Evolutionary conservation across 1,140 invertebrate genomes (phyloP), one percentile per base, ranked within the genome.

Genomic region (Calephelis nemesis): DNA sequence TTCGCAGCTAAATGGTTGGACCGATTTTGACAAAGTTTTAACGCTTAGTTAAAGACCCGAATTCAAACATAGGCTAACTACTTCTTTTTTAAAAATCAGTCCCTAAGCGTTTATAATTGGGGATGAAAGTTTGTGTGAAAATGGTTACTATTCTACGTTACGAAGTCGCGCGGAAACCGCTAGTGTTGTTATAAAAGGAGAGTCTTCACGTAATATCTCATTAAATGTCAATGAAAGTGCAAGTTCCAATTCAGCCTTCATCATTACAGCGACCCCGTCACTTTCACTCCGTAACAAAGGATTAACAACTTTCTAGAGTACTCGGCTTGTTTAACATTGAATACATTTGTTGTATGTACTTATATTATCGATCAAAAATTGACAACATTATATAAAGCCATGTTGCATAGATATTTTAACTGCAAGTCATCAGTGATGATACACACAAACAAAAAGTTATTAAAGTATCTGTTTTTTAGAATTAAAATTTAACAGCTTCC

Each of bases 221-320:
- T 49, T 71, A 77, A 75, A 75, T 74, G 71, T 74, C 75, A 75
- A 78, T 73, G 76, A 84, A 77, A 84, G 78, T 76, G 73, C 71
- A 67, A 75, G 76, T 71, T 70, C 64, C 69, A 65, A 69, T 67
- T 68, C 69, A 70, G 71, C 70, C 71, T 52, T 69, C 74, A 81
- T 74, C 72, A 80, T 84, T 81, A 67, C 62, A 67, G 42, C 42
- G 42, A 72, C 67, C 52, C 67, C 62, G 45, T 71, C 69, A 81
- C 86, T 87, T 88, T 87, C 84, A 78, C 83, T 72, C 1, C 67
- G 63, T 66, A 60, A 86, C 84, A 90, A 90, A 88, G 85, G 85
- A 88, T 82, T 72, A 71, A 48, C 50, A 58, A 70, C 83, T 88
- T 87, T 88, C 84, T 87, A 85, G 71, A 39, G 52, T 54, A 58